Percentiles rank a stretch among this genome's conserved stretches.
These are phyloP conservation scores for Polymixis lichenea DNA, from an alignment of 2,888 invertebrate genomes.

Conservation along the genomic window DNA sequence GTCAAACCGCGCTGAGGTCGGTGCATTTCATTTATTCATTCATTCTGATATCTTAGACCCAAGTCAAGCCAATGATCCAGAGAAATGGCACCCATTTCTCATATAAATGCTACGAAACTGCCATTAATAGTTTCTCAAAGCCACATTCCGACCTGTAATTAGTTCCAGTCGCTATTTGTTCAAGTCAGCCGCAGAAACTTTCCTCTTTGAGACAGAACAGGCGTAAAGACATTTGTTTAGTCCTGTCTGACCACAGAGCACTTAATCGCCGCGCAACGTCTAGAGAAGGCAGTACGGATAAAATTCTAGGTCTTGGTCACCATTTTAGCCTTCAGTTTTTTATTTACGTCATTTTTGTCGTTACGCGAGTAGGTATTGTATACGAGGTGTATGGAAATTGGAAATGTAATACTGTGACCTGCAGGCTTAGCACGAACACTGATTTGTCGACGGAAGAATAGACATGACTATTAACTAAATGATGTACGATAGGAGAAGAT, in stretches of 20 bases:
- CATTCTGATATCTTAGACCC: too few relatives aligned
- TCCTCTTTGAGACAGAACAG: constrained; percentile 16
- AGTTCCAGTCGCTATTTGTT: constrained; percentile 46
- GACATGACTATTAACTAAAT: too few relatives aligned
- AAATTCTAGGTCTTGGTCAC: too few relatives aligned
- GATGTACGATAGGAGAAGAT: too few relatives aligned
- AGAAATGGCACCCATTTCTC: constrained; percentile 5
- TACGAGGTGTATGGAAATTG: too few relatives aligned
- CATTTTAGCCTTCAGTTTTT: neutral
- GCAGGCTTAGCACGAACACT: too few relatives aligned
- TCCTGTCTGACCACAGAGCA: neutral
- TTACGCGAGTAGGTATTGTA: neutral
- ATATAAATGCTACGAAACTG: neutral
- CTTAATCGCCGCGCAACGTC: neutral
- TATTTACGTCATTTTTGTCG: neutral
- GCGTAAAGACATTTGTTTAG: constrained; percentile 18
- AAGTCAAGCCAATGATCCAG: neutral
- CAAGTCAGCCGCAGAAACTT: constrained; percentile 44
- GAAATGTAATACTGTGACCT: too few relatives aligned
- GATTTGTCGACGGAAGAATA: too few relatives aligned
- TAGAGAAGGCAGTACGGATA: neutral
- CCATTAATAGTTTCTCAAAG: constrained; percentile 33
- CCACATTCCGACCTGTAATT: constrained; percentile 36
- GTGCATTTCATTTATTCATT: too few relatives aligned
- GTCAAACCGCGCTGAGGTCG: too few relatives aligned